phyloP scores from a whole-genome alignment of 2,888 invertebrate genomes.

The Pachydiplax longipennis region DNA sequence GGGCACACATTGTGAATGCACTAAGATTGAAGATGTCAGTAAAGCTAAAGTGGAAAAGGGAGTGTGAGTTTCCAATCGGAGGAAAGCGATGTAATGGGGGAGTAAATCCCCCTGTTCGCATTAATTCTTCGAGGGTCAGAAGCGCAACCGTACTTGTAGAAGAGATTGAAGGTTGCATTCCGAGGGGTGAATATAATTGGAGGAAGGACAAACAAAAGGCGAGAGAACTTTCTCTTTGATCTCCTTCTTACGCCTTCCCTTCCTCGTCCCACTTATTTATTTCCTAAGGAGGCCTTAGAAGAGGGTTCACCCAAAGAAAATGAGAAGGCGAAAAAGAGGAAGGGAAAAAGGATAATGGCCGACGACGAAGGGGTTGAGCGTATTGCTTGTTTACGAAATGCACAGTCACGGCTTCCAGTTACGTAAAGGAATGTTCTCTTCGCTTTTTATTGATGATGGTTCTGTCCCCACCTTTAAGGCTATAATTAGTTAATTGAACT shows the following conservation, averaged over 20 bases:
- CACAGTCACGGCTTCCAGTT: neutral
- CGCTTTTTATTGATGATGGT: neutral
- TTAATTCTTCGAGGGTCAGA: no score
- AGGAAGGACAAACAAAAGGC: neutral
- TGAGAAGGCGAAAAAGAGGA: neutral
- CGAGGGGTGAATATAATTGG: neutral
- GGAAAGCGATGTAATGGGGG: no score
- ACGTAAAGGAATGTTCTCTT: neutral
- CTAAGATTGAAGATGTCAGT: no score
- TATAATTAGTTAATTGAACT: no score
- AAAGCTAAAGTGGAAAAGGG: no score
- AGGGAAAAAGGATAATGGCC: neutral
- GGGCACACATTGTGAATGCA: no score
- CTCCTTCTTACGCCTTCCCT: neutral
- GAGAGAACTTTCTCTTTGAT: neutral
- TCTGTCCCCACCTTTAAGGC: neutral
- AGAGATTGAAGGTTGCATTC: neutral
- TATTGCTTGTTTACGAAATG: neutral
- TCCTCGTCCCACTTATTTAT: neutral
- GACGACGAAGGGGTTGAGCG: neutral
- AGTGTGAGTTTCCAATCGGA: no score
- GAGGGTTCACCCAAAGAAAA: neutral
- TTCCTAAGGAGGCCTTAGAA: neutral
- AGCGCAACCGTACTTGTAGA: no score
- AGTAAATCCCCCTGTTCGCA: no score